These are phyloP conservation scores for Salminus brasiliensis DNA, from an alignment of 2,113 vertebrate species.

Conservation along the genomic window DNA sequence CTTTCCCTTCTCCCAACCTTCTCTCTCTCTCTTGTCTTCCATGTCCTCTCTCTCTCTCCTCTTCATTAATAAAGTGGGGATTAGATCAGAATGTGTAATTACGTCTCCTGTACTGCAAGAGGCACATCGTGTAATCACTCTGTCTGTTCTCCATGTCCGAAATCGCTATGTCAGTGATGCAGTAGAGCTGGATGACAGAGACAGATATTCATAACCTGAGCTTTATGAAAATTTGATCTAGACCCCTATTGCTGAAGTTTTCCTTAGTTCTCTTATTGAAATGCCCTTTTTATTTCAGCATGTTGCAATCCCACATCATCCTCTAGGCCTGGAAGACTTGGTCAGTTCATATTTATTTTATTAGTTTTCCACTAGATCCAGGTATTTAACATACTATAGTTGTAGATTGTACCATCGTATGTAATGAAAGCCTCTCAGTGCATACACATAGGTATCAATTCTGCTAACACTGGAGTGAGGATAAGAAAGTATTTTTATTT, in stretches of 20 bases:
- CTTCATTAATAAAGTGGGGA: constrained; percentile 46
- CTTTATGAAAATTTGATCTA: constrained; percentile 35
- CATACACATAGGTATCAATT: too few relatives aligned
- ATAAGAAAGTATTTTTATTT: too few relatives aligned
- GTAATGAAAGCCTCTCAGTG: too few relatives aligned
- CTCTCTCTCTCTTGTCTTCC: background rate
- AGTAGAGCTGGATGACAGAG: background rate
- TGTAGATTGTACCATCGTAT: too few relatives aligned
- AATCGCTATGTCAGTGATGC: background rate
- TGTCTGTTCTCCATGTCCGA: background rate
- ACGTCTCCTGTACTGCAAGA: constrained; percentile 12
- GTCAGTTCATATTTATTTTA: too few relatives aligned
- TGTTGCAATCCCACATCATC: background rate
- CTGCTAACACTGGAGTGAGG: too few relatives aligned
- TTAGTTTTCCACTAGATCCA: too few relatives aligned
- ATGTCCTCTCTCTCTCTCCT: constrained; percentile 7
- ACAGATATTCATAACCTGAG: background rate
- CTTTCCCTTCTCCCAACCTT: background rate
- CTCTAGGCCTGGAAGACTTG: background rate
- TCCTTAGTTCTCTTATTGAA: background rate
- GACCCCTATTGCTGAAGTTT: background rate
- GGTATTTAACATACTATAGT: too few relatives aligned
- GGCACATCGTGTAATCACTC: constrained; percentile 12
- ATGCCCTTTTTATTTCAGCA: background rate
- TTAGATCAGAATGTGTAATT: constrained; percentile 46